Evolutionary conservation across 2,113 vertebrate species (phyloP).

Genomic region (Cephalopholis sonnerati): DNA sequence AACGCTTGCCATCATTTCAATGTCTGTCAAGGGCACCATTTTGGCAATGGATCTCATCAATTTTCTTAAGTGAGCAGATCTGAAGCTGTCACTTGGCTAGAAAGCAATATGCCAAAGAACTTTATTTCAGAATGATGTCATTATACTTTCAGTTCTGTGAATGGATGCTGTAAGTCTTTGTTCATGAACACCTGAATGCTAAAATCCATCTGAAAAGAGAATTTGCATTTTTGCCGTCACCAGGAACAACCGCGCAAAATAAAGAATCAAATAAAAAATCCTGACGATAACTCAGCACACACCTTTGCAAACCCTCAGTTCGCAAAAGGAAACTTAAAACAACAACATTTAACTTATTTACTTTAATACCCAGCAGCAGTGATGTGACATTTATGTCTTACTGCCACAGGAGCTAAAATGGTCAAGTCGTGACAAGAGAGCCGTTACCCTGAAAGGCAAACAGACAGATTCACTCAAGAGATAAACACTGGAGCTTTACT

Average conservation of each 20-base stretch:
- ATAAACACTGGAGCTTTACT: conserved; percentile 35
- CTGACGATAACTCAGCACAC: background rate
- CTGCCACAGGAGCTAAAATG: conserved; percentile 31
- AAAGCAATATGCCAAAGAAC: conserved; percentile 56
- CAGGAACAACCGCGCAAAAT: background rate
- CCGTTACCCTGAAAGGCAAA: conserved; percentile 29
- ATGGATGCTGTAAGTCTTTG: conserved; percentile 17
- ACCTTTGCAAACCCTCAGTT: conserved; percentile 7
- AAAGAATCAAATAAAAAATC: background rate
- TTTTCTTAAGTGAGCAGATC: conserved; percentile 75
- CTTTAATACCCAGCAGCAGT: conserved; percentile 2
- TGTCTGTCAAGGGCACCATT: conserved; percentile 82
- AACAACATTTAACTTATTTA: conserved; percentile 16
- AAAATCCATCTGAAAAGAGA: conserved; percentile 29
- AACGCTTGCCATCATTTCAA: conserved; percentile 78
- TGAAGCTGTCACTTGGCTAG: conserved; percentile 70
- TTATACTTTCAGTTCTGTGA: conserved; percentile 47
- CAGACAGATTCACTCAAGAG: conserved; percentile 36
- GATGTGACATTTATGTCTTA: conserved; percentile 32
- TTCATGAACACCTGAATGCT: conserved; percentile 53
- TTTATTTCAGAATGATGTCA: conserved; percentile 60
- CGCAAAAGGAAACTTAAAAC: conserved; percentile 27
- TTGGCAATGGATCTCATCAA: conserved; percentile 74
- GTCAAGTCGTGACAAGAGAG: conserved; percentile 43
- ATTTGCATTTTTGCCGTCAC: conserved; percentile 21